Evolutionary conservation across 2,113 vertebrate genomes (phyloP), one percentile per base, ranked within the genome.

Genomic region (Sturnira hondurensis): DNA sequence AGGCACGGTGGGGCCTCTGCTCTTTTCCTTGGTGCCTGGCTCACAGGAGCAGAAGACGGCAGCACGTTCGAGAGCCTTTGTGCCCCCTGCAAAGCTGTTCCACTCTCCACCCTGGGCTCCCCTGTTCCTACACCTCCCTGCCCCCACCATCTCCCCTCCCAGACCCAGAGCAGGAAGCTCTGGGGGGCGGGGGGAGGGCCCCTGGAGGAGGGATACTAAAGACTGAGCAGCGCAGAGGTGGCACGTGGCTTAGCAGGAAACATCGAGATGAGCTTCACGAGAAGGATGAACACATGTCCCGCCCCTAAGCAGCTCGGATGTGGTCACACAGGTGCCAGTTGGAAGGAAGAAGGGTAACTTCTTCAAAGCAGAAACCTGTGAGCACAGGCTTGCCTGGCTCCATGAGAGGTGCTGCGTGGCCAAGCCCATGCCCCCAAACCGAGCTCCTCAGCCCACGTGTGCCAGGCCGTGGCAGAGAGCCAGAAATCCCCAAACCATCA

Each of bases 11-110:
- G 20, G 70, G 41, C 19, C 36, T 81, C 38, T 16, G 36, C 28
- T 28, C 4, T 31, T n/a, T 7, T 43, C 74, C 15, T 22, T 5
- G 43, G 9, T 10, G 33, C 74, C 52, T 0, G 26, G 50, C 4
- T 78, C 36, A 8, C 70, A 0, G 22, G 0, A 0, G 16, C 16
- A 33, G 45, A 0, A 33, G 36, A 19, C 0, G 0, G 28, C 10
- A 9, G 36, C 4, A 15, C 0, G 1, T 11, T 4, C 31, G 4
- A 50, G 54, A 1, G 58, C 31, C 56, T 45, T 3, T 31, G 22
- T 5, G 16, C 1, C 71, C 50, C 54, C 65, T 16, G n/a, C 36
- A 15, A 45, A 8, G 63, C 52, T n/a, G 26, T 24, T 14, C 38
- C 12, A 4, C 36, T 50, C 0, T 4, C 54, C 15, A 71, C 24